Conservation (phyloP, 2,113 vertebrate genomes). For the Oncorhynchus gorbuscha region DNA sequence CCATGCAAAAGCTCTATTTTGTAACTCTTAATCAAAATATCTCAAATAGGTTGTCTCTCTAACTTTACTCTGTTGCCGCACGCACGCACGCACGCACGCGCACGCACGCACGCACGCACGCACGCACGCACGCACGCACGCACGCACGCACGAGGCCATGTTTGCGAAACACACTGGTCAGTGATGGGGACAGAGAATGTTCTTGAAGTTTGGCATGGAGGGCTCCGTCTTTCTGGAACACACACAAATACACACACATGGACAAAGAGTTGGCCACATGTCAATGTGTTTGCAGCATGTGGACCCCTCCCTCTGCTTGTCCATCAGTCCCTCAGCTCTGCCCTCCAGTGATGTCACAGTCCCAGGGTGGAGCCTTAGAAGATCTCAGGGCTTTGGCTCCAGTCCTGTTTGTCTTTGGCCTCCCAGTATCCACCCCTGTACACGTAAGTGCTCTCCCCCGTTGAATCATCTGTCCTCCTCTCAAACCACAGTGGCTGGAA, state of each 20-base stretch:
- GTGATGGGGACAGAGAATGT: slow-evolving; percentile 16
- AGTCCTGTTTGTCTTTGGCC: slow-evolving; percentile 89
- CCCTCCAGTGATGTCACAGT: background rate
- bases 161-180: slow-evolving; percentile 21
- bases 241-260: slow-evolving; percentile 5
- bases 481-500: slow-evolving; percentile 91
- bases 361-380: slow-evolving; percentile 73
- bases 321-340: background rate
- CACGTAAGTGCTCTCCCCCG: slow-evolving; percentile 80
- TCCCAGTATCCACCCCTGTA: slow-evolving; percentile 97
- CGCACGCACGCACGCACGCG: background rate
- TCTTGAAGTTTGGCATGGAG: slow-evolving; percentile 28
- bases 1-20: slow-evolving; percentile 6
- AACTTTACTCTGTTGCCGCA: no score
- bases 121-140: background rate
- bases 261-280: slow-evolving; percentile 3
- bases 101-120: background rate
- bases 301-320: background rate
- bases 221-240: background rate
- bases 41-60: no score
- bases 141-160: slow-evolving; percentile 28
- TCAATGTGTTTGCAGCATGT: background rate
- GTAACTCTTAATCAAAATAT: no score
- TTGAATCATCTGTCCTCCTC: slow-evolving; percentile 81
- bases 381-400: slow-evolving; percentile 85